phyloP scores from a whole-genome alignment of 2,888 invertebrate species.

The Alviniconcha strummeri region DNA sequence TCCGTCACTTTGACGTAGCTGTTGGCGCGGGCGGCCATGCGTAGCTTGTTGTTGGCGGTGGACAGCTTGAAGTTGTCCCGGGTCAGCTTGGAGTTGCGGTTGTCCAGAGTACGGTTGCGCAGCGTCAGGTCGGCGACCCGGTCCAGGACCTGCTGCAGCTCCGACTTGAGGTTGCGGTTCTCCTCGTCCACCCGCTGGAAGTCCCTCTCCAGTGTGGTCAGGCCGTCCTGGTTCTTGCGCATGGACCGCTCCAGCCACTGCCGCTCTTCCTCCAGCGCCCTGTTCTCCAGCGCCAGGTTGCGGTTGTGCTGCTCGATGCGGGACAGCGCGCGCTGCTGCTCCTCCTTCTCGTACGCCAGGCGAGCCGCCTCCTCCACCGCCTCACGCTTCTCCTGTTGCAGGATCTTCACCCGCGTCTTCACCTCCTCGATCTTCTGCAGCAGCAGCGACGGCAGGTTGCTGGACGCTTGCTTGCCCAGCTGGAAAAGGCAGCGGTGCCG shows the following conservation, averaged over 20 bases:
- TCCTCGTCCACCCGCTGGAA: slow-evolving; percentile 29
- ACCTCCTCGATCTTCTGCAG: slow-evolving; percentile 42
- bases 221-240: slow-evolving; percentile 28
- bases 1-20: neutral
- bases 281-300: slow-evolving; percentile 37
- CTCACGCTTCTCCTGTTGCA: slow-evolving; percentile 34
- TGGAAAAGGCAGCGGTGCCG: neutral
- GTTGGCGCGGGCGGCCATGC: slow-evolving; percentile 17
- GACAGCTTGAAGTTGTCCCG: slow-evolving; percentile 36
- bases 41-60: slow-evolving; percentile 24
- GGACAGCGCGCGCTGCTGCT: slow-evolving; percentile 19
- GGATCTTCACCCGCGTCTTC: slow-evolving; percentile 28
- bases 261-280: slow-evolving; percentile 21
- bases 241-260: slow-evolving; percentile 24
- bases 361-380: slow-evolving; percentile 25
- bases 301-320: slow-evolving; percentile 27
- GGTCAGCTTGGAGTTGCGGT: slow-evolving; percentile 37
- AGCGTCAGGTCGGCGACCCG: slow-evolving; percentile 6
- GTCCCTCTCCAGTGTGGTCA: slow-evolving; percentile 13
- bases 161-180: slow-evolving; percentile 29
- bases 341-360: slow-evolving; percentile 22
- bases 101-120: slow-evolving; percentile 31
- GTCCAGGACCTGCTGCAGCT: slow-evolving; percentile 19
- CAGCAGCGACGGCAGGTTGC: slow-evolving; percentile 32
- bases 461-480: neutral